Evolutionary conservation across 2,113 vertebrate genomes (phyloP).

Genomic region (Planiliza haematocheilus): DNA sequence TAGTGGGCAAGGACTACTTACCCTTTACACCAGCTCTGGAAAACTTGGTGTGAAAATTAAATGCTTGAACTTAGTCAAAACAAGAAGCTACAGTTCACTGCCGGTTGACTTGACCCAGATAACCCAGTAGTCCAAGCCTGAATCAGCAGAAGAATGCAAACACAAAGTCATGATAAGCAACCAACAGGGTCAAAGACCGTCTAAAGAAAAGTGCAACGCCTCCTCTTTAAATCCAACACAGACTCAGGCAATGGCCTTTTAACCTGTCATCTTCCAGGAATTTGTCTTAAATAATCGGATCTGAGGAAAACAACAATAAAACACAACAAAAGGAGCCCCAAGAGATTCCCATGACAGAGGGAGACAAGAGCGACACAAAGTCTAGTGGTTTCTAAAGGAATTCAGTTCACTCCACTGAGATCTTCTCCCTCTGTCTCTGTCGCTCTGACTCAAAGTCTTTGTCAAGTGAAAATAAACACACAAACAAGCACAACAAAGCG

Average conservation of each 20-base stretch:
- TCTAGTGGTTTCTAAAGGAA: constrained; percentile 74
- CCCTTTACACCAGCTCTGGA: background rate
- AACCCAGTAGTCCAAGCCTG: constrained; percentile 1
- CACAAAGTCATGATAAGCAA: constrained; percentile 19
- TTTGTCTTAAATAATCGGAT: constrained; percentile 24
- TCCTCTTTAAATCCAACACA: constrained; percentile 5
- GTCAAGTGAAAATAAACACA: constrained; percentile 21
- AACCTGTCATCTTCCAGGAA: constrained; percentile 10
- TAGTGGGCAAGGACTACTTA: constrained; percentile 22
- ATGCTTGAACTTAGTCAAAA: constrained; percentile 38
- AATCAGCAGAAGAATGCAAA: constrained; percentile 20
- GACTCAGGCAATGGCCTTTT: constrained; percentile 5
- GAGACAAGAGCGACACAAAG: constrained; percentile 62
- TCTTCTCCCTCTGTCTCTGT: constrained; percentile 29
- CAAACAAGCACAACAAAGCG: constrained; percentile 55
- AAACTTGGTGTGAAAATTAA: background rate
- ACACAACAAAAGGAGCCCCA: constrained; percentile 40
- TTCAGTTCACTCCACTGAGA: constrained; percentile 42
- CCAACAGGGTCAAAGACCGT: background rate
- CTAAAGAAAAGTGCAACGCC: background rate
- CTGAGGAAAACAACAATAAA: constrained; percentile 56
- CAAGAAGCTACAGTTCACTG: constrained; percentile 32
- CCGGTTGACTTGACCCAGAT: constrained; percentile 49
- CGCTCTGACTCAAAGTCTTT: constrained; percentile 34
- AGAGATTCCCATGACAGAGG: constrained; percentile 55